Evolutionary conservation across 2,888 invertebrate species (phyloP), one percentile per base, ranked within the genome.

Genomic region (Orthonevra nobilis): DNA sequence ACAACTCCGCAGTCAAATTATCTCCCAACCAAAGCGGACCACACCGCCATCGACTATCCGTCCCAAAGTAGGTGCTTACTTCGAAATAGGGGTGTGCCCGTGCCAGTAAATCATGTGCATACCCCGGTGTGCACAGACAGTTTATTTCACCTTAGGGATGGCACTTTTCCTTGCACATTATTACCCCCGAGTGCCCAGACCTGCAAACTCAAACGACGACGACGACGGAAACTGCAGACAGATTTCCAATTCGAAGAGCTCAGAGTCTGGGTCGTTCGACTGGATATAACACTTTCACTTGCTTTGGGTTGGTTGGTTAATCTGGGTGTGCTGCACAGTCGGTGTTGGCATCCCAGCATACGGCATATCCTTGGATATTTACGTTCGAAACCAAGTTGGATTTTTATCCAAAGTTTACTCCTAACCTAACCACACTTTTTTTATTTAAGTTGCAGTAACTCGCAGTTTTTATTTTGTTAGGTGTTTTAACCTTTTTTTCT

Each of bases 231-330:
- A 52, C 63, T 63, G 58, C 72, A 77, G 77, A 77, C 64, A 66
- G 54, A 68, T 66, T 73, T 73, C 38, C 52, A 68, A 68, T 68
- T n/a, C 28, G 26, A 28, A 26, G 30, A 14, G 54, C 46, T 44
- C 15, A 64, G 48, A 77, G 52, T 70, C 77, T 64, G 77, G 64
- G 46, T 60, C 77, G 72, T 70, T 77, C 77, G 64, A 72, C 60
- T 70, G 77, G 64, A 70, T 72, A 77, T 77, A 77, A 79, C 79
- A 79, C 79, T 79, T 79, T 79, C 79, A 73, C 79, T 79, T 64
- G 72, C 64, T 61, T 34, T 14, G 56, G 56, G 73, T 56, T 61
- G 42, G 56, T 61, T 68, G 61, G n/a, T n/a, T n/a, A n/a, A n/a
- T n/a, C n/a, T n/a, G n/a, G n/a, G 66, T 56, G 73, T 72, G 36